Conservation (phyloP, 2,113 vertebrate genomes). For the Microcebus ravelobensis region DNA sequence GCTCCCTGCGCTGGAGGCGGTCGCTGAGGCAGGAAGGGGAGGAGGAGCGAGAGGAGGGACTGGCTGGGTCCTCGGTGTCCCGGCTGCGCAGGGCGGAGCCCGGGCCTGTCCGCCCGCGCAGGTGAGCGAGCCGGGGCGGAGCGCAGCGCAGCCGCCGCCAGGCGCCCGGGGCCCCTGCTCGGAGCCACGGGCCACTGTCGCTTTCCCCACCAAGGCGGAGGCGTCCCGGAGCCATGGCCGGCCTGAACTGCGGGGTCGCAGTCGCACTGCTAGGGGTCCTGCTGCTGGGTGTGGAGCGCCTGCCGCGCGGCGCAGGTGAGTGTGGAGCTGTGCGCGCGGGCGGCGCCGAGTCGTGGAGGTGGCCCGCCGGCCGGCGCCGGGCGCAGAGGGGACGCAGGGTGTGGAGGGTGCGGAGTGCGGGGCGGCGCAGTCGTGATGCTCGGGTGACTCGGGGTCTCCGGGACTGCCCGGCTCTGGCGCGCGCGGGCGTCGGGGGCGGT, state of each 20-base stretch:
- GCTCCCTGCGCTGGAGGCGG: neutral
- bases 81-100: conserved; percentile 28
- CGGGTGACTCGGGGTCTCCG: neutral
- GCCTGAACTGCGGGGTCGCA: neutral
- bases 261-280: conserved; percentile 41
- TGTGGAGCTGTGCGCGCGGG: neutral
- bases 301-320: conserved; percentile 47
- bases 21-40: conserved; percentile 29
- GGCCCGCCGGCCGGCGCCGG: accelerated
- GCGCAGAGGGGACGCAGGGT: accelerated
- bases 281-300: conserved; percentile 8
- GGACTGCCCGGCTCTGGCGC: neutral
- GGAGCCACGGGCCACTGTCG: neutral
- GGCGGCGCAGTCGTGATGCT: neutral
- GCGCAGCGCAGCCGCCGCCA: neutral
- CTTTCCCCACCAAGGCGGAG: neutral
- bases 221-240: conserved; percentile 61
- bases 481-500: neutral
- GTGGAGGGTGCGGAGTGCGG: neutral
- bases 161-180: neutral
- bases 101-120: neutral
- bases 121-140: conserved; percentile 10
- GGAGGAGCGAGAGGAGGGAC: conserved; percentile 18
- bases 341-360: accelerated
- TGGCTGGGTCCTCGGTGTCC: neutral